Base-by-base conservation (phyloP, 2,888 invertebrate species). In the Hedya salicella region DNA sequence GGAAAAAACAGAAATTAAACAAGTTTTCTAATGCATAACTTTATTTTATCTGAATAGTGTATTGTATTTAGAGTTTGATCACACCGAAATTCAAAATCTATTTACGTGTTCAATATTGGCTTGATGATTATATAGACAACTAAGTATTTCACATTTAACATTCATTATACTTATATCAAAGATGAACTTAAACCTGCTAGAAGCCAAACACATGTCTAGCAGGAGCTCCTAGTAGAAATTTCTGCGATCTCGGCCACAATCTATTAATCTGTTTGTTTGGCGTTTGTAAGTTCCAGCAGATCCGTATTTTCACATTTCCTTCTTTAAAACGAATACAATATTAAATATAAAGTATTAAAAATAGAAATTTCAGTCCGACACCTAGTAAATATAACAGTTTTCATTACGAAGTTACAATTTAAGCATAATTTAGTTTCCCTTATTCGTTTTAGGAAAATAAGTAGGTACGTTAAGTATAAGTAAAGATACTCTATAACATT, bases 321-420 rank as follows among this genome's bases (percentile, higher is more conserved):
- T 42, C 25, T 6, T 11, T 2, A 21, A 56, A 42, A 40, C 14
- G 14, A 40, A 25, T 30, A 42, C 25, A 42, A 25, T 56, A 56
- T 42, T 42, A 42, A 56, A 54, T 56, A 42, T 39, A 54, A 42
- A n/a, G 54, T 54, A 42, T 25, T 56, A 56, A 56, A 53, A 56
- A 56, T 56, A 56, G 42, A 56, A 42, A 56, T 56, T 16, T 56
- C 54, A 56, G 54, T 56, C 54, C 42, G 54, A 56, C 25, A 42
- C 42, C 54, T 56, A 54, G 25, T 56, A 42, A 54, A 54, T 42
- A 54, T 54, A 56, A 56, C 54, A 56, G 25, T 25, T 40, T 14
- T 54, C 14, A 54, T 21, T 39, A 14, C 40, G 42, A 56, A 42
- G 25, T 30, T 50, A 56, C 11, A 25, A 56, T 42, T 53, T 40